Conservation (phyloP, 2,797 vertebrate genomes). For the Typhlichthys eigenmanni region DNA sequence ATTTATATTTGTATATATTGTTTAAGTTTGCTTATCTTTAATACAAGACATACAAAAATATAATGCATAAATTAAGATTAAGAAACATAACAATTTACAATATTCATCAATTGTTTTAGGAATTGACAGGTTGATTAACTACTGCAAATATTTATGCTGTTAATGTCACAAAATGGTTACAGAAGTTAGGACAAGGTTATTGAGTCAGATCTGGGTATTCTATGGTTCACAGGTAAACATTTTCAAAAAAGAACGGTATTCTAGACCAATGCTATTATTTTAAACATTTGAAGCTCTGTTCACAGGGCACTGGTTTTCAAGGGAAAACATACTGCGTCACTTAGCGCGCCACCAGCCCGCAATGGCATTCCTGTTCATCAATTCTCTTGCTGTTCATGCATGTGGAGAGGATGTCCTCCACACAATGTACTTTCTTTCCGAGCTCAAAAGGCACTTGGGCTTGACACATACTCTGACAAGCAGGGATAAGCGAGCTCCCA, state of each 20-base stretch:
- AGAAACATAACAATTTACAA: too few relatives aligned
- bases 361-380: conserved; percentile 50
- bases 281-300: conserved; percentile 45
- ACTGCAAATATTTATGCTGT: too few relatives aligned
- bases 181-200: too few relatives aligned
- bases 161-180: too few relatives aligned
- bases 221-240: too few relatives aligned
- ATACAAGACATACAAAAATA: too few relatives aligned
- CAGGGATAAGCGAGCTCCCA: conserved; percentile 56
- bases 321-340: conserved; percentile 53
- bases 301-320: conserved; percentile 36
- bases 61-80: too few relatives aligned
- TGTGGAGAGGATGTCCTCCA: conserved; percentile 62
- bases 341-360: conserved; percentile 29
- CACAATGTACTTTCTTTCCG: conserved; percentile 52
- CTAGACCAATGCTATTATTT: conserved; percentile 28
- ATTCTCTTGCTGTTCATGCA: conserved; percentile 50
- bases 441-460: conserved; percentile 37
- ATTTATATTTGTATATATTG: too few relatives aligned
- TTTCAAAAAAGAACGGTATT: conserved; percentile 1
- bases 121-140: too few relatives aligned
- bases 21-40: too few relatives aligned
- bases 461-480: conserved; percentile 61
- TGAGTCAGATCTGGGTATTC: too few relatives aligned
- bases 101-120: too few relatives aligned